Base-by-base conservation (phyloP, 1,140 invertebrate species). In the Cotesia chilonis region DNA sequence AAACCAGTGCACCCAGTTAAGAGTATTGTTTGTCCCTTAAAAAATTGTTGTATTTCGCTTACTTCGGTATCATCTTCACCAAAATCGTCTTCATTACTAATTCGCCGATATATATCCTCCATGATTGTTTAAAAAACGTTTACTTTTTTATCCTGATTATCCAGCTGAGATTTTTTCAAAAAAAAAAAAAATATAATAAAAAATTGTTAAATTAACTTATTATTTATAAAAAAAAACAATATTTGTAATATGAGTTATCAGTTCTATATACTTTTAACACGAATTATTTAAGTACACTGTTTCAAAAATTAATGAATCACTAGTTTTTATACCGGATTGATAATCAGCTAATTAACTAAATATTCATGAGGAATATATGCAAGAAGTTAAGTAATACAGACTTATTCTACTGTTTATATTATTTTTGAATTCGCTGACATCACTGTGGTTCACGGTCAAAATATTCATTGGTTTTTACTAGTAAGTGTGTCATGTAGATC, bases 1-100 rank as follows among this genome's bases (percentile, higher is more conserved):
- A 91, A 91, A 35, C 90, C 90, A 3, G 90, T 90, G 1, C 64
- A 76, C 5, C 78, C 79, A 3, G 77, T 77, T 2, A 79, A 6
- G 4, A 81, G 72, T 51, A 83, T 47, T 0, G 74, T 77, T 71
- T 81, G 78, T 0, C 74, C 78, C 0, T 68, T 55, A 41, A 78
- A 81, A 72, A 79, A 78, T n/a, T 76, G 66, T 71, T 72, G 65
- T 36, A 82, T 82, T 61, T 81, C 69, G 70, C 82, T 80, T 5
- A 68, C 52, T 4, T 75, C 76, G 1, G 67, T 57, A 38, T 60
- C 71, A n/a, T 35, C 38, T 1, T 35, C 10, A 20, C 71, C 35
- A 5, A 38, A 47, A 41, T 80, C 76, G 12, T 73, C 76, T 36
- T 81, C 79, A 52, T 80, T 75, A 1, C 75, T 71, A 75, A 80